Evolutionary conservation across 2,888 invertebrate genomes (phyloP).

Genomic region (Phymatocera aterrima): DNA sequence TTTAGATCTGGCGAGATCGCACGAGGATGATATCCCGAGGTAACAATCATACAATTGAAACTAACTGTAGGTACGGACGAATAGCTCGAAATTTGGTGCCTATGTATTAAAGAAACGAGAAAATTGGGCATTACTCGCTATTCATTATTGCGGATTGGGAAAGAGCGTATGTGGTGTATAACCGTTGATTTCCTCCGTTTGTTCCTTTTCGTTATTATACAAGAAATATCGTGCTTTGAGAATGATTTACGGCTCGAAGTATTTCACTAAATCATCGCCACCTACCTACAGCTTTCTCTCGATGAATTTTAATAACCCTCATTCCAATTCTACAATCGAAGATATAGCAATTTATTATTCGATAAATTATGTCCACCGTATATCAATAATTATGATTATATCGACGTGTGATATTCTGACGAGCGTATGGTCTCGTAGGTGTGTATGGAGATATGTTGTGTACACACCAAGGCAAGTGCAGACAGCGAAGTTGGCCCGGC

Average conservation of each 20-base stretch:
- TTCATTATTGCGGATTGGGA: background rate
- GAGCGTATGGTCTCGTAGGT: no score
- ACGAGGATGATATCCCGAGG: background rate
- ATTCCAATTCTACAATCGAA: slow-evolving; percentile 10
- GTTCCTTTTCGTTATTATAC: background rate
- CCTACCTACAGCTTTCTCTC: no score
- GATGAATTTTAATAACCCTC: background rate
- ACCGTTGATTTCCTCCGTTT: background rate
- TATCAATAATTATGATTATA: no score
- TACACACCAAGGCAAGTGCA: no score
- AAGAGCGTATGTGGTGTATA: no score
- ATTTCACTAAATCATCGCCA: background rate
- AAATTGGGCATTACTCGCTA: background rate
- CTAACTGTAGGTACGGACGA: no score
- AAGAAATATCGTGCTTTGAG: background rate
- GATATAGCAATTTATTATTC: background rate
- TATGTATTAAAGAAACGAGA: background rate
- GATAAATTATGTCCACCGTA: background rate
- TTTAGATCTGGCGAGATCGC: slow-evolving; percentile 7
- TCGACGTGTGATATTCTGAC: no score
- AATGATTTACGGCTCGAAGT: background rate
- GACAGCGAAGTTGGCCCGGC: no score
- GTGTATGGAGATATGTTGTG: no score
- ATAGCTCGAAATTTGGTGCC: background rate
- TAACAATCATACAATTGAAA: slow-evolving; percentile 23